Conservation (phyloP, 2,113 vertebrate genomes). For the Oxygymnocypris stewartii region DNA sequence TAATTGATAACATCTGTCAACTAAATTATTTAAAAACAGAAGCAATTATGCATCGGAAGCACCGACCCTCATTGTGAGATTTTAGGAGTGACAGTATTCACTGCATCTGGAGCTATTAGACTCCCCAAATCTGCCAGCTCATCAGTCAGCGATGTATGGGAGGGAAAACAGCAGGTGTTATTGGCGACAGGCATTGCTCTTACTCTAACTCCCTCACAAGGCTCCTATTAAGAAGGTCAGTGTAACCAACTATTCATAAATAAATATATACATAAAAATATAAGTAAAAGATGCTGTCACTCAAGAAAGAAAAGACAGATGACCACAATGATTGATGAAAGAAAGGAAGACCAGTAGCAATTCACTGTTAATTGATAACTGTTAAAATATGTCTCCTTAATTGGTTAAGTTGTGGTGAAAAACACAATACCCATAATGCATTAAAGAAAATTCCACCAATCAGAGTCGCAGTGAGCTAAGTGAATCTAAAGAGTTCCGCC, state of each 20-base stretch:
- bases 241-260: background rate
- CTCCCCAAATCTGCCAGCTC: conserved; percentile 21
- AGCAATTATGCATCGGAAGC: conserved; percentile 46
- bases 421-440: background rate
- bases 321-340: background rate
- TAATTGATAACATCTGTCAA: conserved; percentile 56
- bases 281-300: background rate
- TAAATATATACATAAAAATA: background rate
- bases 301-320: background rate
- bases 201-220: background rate
- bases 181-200: background rate
- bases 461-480: background rate
- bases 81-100: conserved; percentile 19
- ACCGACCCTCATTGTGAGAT: conserved; percentile 6
- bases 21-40: conserved; percentile 50
- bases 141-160: conserved; percentile 13
- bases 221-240: background rate
- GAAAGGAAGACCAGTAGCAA: background rate
- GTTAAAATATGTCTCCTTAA: background rate
- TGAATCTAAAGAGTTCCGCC: too few species aligned
- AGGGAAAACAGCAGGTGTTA: conserved; percentile 38
- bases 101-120: conserved; percentile 46
- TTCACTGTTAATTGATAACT: background rate
- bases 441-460: background rate
- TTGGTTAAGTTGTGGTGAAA: background rate